Percentiles rank a stretch among this genome's conserved stretches.
Evolutionary conservation across 1,140 invertebrate species (phyloP).

Genomic region (Spodoptera litura): DNA sequence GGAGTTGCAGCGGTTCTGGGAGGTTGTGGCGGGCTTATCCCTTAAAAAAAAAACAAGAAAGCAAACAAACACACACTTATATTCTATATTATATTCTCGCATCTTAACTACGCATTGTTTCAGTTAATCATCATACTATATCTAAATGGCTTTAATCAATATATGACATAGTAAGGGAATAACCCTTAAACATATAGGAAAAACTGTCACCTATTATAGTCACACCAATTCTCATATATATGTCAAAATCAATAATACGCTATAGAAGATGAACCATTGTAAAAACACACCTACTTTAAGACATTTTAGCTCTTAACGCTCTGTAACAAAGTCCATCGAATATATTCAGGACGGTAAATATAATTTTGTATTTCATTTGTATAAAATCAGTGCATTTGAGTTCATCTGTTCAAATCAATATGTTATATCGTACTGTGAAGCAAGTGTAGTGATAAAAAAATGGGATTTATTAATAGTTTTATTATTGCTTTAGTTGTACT

Average conservation of each 20-base stretch:
- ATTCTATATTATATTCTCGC: too few species aligned
- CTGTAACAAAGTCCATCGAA: neutral
- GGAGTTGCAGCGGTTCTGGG: too few species aligned
- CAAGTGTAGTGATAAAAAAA: too few species aligned
- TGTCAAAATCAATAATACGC: neutral
- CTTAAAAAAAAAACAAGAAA: too few species aligned
- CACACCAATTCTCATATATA: neutral
- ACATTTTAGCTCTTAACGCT: neutral
- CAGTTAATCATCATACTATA: too few species aligned
- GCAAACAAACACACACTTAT: too few species aligned
- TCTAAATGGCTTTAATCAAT: too few species aligned
- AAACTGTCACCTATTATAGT: conserved; percentile 9
- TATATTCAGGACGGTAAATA: neutral
- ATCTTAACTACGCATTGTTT: too few species aligned
- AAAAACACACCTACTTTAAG: neutral
- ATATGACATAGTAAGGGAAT: neutral
- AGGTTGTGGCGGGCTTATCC: too few species aligned
- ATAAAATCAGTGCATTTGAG: neutral
- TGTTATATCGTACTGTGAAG: neutral
- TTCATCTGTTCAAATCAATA: neutral
- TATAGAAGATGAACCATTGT: neutral
- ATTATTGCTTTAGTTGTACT: too few species aligned
- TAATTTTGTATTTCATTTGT: neutral
- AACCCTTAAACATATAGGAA: neutral
- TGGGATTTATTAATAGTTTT: too few species aligned